Base-by-base conservation (phyloP, 2,888 invertebrate genomes). In the Eurois occulta region DNA sequence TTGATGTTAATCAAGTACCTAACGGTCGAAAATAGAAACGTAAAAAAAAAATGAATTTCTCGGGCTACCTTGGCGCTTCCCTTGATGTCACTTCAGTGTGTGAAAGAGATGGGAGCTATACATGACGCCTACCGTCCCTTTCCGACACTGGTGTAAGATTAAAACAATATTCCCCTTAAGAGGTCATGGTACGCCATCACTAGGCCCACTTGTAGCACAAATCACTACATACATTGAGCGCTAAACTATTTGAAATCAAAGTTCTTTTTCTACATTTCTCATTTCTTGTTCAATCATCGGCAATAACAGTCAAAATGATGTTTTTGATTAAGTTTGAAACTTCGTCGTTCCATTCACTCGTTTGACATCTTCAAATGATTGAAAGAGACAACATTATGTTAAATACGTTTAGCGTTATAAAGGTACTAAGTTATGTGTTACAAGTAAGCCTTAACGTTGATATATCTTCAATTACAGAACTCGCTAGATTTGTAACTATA, bases 401-500 rank as follows among this genome's bases (percentile, higher is more conserved):
- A 60, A 60, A 18, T 32, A 18, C 32, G 18, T 60, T 60, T 21
- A 60, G 32, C 4, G 32, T 32, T 32, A 32, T 32, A 18, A 35
- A 32, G 10, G 21, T 32, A 60, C 4, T 32, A 6, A 35, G 62
- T 62, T 35, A 35, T 35, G 21, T 62, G 32, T 35, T 35, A 62
- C 62, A 35, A 62, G 62, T 62, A 2, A 35, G 21, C 35, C 35
- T 58, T 81, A 58, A 11, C 28, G 32, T 58, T 55, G 16, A 69
- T 32, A n/a, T 41, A 60, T 13, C 38, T 82, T 77, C 38, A n/a
- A 46, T 48, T 21, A 71, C 46, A 46, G 43, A 64, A 35, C 55
- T 71, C 21, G 21, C 35, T 62, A 35, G 16, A 32, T 60, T 62
- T 35, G 21, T 62, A 35, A 62, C 5, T 32, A 62, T 32, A 5